Percentiles rank a stretch among this genome's conserved stretches.
phyloP scores from a whole-genome alignment of 2,797 vertebrate species.

The Xiphorhynchus erythropygius region DNA sequence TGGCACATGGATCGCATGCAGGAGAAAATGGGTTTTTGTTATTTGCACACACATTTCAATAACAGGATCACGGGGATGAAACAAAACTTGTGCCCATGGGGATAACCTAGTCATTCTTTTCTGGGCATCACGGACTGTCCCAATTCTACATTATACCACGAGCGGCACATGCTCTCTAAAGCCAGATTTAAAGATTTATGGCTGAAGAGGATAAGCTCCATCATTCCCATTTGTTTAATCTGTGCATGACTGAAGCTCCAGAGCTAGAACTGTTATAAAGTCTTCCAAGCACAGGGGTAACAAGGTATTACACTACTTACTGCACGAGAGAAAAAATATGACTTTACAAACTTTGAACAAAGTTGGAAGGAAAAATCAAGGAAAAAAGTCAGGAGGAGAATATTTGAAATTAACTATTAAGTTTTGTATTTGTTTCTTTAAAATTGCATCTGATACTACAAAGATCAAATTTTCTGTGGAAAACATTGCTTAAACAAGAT shows the following conservation, averaged over 20 bases:
- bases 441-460: background rate
- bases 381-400: background rate
- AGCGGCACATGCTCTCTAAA: background rate
- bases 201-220: constrained; percentile 7
- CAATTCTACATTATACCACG: background rate
- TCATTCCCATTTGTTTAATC: constrained; percentile 28
- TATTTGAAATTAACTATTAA: background rate
- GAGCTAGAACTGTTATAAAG: constrained; percentile 2
- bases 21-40: background rate
- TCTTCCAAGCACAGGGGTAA: background rate
- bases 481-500: background rate
- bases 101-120: background rate
- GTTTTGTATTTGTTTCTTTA: background rate
- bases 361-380: background rate
- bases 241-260: background rate
- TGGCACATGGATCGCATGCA: background rate
- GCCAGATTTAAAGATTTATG: constrained; percentile 36
- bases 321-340: background rate
- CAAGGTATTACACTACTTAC: background rate
- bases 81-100: background rate
- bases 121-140: background rate
- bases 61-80: background rate
- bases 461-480: background rate
- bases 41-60: background rate
- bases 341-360: constrained; percentile 3